Evolutionary conservation across 2,113 vertebrate genomes (phyloP).

Genomic region (Hylia prasina): DNA sequence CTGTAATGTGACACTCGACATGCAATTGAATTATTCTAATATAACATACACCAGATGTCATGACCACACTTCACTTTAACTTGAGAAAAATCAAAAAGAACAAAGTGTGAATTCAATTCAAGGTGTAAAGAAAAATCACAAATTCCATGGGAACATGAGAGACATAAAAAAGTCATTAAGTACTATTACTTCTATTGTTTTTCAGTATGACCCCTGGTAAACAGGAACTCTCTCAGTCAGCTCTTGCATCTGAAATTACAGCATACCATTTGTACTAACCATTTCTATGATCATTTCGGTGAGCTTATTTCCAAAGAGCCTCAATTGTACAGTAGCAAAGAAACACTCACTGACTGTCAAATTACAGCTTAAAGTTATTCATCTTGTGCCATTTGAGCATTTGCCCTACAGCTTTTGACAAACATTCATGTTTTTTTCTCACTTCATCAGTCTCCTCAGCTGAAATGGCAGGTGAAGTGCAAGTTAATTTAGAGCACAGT

Average conservation of each 20-base stretch:
- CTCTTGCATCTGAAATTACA: conserved; percentile 50
- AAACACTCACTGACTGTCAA: conserved; percentile 40
- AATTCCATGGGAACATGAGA: conserved; percentile 29
- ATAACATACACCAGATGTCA: conserved; percentile 62
- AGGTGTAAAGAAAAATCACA: conserved; percentile 50
- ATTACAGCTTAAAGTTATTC: conserved; percentile 52
- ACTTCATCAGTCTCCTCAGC: conserved; percentile 61
- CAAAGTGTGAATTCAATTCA: conserved; percentile 58
- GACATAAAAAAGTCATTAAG: conserved; percentile 10
- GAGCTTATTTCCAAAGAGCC: conserved; percentile 18
- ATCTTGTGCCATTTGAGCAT: conserved; percentile 49
- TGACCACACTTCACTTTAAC: conserved; percentile 55
- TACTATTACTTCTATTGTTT: conserved; percentile 30
- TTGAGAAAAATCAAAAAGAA: conserved; percentile 62
- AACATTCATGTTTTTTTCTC: conserved; percentile 53
- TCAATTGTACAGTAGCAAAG: conserved; percentile 8
- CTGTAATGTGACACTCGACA: conserved; percentile 53
- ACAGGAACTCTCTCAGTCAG: not conserved
- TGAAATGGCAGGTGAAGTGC: conserved; percentile 64
- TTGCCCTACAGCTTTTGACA: conserved; percentile 63
- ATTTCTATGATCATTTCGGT: not conserved
- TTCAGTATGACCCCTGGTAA: conserved; percentile 8
- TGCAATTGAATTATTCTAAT: conserved; percentile 61
- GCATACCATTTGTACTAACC: not conserved
- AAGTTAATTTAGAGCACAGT: conserved; percentile 65